Evolutionary conservation across 2,113 vertebrate genomes (phyloP).

Genomic region (Glareola pratincola): DNA sequence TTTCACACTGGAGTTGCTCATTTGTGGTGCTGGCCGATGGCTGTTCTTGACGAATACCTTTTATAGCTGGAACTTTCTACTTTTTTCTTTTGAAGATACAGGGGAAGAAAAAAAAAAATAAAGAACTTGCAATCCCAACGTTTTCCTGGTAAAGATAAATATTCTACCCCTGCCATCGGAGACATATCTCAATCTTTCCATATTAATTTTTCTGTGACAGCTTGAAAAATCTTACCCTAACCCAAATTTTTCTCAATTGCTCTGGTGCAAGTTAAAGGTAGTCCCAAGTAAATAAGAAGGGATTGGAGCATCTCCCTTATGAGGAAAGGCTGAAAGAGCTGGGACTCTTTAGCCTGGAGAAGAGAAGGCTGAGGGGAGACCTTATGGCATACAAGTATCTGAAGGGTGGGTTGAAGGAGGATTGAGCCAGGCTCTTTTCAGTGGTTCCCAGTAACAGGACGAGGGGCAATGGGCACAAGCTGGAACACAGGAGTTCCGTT

Average conservation of each 20-base stretch:
- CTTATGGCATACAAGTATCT: too few species aligned
- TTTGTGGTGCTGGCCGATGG: slow-evolving; percentile 69
- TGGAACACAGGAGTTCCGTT: too few species aligned
- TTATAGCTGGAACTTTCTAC: slow-evolving; percentile 43
- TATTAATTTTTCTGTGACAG: not conserved
- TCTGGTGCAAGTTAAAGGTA: not conserved
- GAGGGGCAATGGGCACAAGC: too few species aligned
- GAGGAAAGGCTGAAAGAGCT: too few species aligned
- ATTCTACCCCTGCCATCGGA: not conserved
- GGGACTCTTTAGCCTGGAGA: too few species aligned
- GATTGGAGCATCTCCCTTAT: too few species aligned
- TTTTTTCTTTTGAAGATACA: slow-evolving; percentile 59
- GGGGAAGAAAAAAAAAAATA: not conserved
- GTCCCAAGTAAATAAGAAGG: not conserved
- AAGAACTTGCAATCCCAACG: slow-evolving; percentile 50
- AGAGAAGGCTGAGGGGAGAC: too few species aligned
- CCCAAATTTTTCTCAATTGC: not conserved
- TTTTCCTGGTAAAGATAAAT: slow-evolving; percentile 61
- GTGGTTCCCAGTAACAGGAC: too few species aligned
- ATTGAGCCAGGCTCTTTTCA: too few species aligned
- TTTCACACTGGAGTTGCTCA: slow-evolving; percentile 69
- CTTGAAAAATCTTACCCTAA: not conserved
- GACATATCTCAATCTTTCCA: slow-evolving; percentile 15
- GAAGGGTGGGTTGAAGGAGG: too few species aligned
- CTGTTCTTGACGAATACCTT: slow-evolving; percentile 70